Evolutionary conservation across 1,140 invertebrate genomes (phyloP), one percentile per base, ranked within the genome.

Genomic region (Cyrtorhinus lividipennis): DNA sequence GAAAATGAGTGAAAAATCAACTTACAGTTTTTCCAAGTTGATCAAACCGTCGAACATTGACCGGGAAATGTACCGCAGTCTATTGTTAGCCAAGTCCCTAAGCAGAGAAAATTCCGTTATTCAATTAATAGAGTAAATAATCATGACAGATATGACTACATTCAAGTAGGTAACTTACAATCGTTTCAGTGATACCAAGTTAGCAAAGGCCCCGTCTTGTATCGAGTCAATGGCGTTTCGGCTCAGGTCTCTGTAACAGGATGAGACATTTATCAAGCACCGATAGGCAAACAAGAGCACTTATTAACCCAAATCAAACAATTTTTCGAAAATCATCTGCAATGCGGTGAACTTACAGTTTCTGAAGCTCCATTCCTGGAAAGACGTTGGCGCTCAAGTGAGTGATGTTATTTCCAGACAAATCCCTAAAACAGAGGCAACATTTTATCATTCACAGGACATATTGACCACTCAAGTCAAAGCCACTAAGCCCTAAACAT

Each of bases 1-100:
- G n/a, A n/a, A n/a, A n/a, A n/a, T n/a, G n/a, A n/a, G n/a, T n/a
- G n/a, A n/a, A 72, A 86, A 56, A 44, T 64, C 44, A 24, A 75
- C 75, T 76, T 71, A 77, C 71, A 88, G 74, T 65, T 79, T 78
- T 70, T 82, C 81, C n/a, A 88, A 72, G 62, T 80, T 80, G 18
- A 59, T 18, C 15, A 67, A 56, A 20, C 67, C 67, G 26, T 65
- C 65, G 57, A 69, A 68, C 64, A 63, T 67, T 22, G 24, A 63
- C 46, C 59, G 26, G 23, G 57, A 58, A 22, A 69, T 59, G 20
- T 26, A 57, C 26, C 65, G 59, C 5, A 69, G 48, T 63, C 64
- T 66, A 46, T 69, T 69, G 53, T 67, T 66, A n/a, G 68, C 66
- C n/a, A 69, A 59, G 61, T 64, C 66, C 38, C 68, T 69, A 66